Base-by-base conservation (phyloP, 2,113 vertebrate genomes). In the Lichenostomus cassidix region DNA sequence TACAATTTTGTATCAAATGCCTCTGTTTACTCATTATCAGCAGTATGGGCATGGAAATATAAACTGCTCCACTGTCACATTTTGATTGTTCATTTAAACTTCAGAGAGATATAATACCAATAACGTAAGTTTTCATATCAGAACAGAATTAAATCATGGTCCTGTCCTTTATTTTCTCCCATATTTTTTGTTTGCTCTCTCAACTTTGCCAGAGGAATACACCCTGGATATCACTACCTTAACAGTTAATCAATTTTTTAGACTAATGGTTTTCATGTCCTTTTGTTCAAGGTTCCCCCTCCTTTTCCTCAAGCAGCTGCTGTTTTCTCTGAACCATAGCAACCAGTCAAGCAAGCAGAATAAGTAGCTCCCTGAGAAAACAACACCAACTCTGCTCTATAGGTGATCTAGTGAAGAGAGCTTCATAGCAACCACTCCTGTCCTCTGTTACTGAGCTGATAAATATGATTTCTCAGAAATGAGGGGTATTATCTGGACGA, bases 241-340 rank as follows among this genome's bases (percentile, higher is more conserved):
- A 83, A 88, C 71, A 93, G 88, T 70, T 90, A 94, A 86, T 96
- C 63, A 90, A 64, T 90, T 95, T 95, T 87, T 88, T 58, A 86
- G 58, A 90, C 79, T 87, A 95, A 94, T 70, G 55, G 14, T 85
- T 95, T 91, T 90, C 68, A 73, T 73, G 90, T 93, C 85, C 71
- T 89, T 95, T 90, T 89, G 82, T 89, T 90, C 64, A 68, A 78
- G 24, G 44, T 53, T 93, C 35, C 56, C 56, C 15, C 83, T 75
- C 52, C 62, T 77, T 59, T 83, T 86, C 64, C 73, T 81, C 68
- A 56, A 82, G 75, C 83, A 95, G 83, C 86, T 96, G 92, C 69
- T 93, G 64, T 90, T 94, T 95, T 75, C 94, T 87, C 89, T 95
- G 82, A 97, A 95, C 80, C 93, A 91, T 96, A 87, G 89, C 94